These are phyloP conservation scores for Esperia sulphurella DNA, from an alignment of 2,888 invertebrate genomes.

Conservation along the genomic window DNA sequence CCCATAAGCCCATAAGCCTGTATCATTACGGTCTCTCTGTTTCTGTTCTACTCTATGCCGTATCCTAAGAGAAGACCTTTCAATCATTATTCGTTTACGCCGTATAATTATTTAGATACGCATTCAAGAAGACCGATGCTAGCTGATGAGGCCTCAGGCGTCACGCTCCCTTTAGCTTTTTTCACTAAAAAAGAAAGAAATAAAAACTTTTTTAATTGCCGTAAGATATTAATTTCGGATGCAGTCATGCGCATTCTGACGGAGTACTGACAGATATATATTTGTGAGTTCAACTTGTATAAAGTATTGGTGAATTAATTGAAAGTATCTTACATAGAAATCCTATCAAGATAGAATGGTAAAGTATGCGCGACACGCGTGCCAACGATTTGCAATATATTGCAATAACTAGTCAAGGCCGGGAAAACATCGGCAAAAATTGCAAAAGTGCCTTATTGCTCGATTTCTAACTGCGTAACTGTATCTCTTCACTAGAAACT, in stretches of 20 bases:
- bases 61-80: constrained; percentile 57
- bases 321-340: too few relatives aligned
- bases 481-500: too few relatives aligned
- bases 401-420: too few relatives aligned
- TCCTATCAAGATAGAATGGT: too few relatives aligned
- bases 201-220: constrained; percentile 65
- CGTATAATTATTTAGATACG: constrained; percentile 74
- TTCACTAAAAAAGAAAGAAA: constrained; percentile 17
- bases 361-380: too few relatives aligned
- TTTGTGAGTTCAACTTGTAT: neutral
- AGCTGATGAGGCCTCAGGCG: constrained; percentile 54
- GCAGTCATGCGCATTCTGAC: constrained; percentile 7
- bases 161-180: constrained; percentile 25
- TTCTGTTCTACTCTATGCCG: constrained; percentile 30
- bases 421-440: too few relatives aligned
- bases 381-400: too few relatives aligned
- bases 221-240: constrained; percentile 42
- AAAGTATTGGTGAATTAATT: neutral
- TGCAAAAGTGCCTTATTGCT: too few relatives aligned
- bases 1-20: too few relatives aligned
- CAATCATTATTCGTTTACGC: constrained; percentile 66
- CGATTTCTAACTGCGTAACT: too few relatives aligned
- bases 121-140: constrained; percentile 37
- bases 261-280: neutral
- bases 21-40: too few relatives aligned